Evolutionary conservation across 2,888 invertebrate species (phyloP).

Genomic region (Noctuana brunneofusca): DNA sequence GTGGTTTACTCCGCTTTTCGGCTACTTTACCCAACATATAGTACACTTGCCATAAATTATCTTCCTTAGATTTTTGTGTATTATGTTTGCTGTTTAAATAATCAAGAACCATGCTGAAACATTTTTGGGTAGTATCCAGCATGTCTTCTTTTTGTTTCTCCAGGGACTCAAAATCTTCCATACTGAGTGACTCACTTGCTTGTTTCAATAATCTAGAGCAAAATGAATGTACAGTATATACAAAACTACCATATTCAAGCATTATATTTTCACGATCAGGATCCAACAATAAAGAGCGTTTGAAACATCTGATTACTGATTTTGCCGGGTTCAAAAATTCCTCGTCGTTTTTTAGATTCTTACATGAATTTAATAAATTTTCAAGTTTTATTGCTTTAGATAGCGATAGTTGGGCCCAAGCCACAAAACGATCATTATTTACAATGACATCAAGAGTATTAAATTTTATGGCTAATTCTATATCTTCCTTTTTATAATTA

Average conservation of each 20-base stretch:
- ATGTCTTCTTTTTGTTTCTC: constrained; percentile 91
- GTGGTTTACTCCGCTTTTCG: constrained; percentile 91
- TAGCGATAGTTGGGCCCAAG: constrained; percentile 96
- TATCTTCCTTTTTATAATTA: constrained; percentile 94
- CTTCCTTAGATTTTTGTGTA: constrained; percentile 86
- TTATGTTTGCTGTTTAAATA: constrained; percentile 81
- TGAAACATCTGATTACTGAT: constrained; percentile 90
- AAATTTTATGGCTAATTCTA: constrained; percentile 90
- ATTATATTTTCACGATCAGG: constrained; percentile 89
- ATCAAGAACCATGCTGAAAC: constrained; percentile 88
- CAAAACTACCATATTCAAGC: constrained; percentile 96
- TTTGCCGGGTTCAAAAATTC: constrained; percentile 87
- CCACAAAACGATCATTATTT: constrained; percentile 91
- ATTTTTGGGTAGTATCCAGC: constrained; percentile 89
- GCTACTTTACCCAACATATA: constrained; percentile 98
- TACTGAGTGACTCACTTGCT: constrained; percentile 88
- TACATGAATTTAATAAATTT: constrained; percentile 89
- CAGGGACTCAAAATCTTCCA: constrained; percentile 88
- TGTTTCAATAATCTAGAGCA: constrained; percentile 93
- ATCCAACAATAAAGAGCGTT: constrained; percentile 89
- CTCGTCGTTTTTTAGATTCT: constrained; percentile 81
- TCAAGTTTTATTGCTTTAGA: constrained; percentile 90
- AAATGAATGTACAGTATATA: constrained; percentile 94
- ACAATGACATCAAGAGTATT: constrained; percentile 92
- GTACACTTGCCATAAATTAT: constrained; percentile 93